Evolutionary conservation across 2,888 invertebrate species (phyloP), one percentile per base, ranked within the genome.

Genomic region (Tribolium freemani): DNA sequence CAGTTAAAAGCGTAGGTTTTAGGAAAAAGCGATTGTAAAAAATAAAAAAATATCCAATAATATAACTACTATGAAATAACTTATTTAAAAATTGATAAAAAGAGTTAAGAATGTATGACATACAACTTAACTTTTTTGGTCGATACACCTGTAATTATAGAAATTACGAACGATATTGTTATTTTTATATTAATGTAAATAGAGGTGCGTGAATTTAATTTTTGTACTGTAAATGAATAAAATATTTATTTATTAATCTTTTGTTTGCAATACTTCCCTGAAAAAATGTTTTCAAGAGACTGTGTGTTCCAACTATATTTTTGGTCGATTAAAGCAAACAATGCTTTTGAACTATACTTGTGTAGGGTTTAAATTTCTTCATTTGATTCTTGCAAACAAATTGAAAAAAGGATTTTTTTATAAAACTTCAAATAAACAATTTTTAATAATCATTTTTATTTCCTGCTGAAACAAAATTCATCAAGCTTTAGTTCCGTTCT

Each of bases 181-280:
- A 75, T 76, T 61, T 61, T 61, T 72, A 76, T 80, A 76, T 76
- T 78, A 79, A 82, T 79, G 81, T 83, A 83, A 78, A 80, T 79
- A 80, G 71, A 78, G 83, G 82, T 83, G 82, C 77, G 78, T 83
- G 82, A 80, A 79, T 70, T 77, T 80, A 79, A 77, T 74, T 77
- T 21, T 76, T 82, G 81, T 81, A 80, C 54, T 69, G 16, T 69
- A 69, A 61, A 57, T 77, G 80, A 82, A 81, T 79, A 79, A 81
- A 78, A 76, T 75, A 76, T 80, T 79, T 80, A 77, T 79, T 80
- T 79, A 69, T 76, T 73, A 11, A 26, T 5, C 13, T 57, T 46
- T n/a, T 66, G 45, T 75, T 38, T 11, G 69, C 58, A 45, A 66
- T 56, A 10, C 5, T 4, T 51, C 48, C 3, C 26, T 26, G 26